Evolutionary conservation across 1,140 invertebrate genomes (phyloP).

Genomic region (Bombus sylvicola): DNA sequence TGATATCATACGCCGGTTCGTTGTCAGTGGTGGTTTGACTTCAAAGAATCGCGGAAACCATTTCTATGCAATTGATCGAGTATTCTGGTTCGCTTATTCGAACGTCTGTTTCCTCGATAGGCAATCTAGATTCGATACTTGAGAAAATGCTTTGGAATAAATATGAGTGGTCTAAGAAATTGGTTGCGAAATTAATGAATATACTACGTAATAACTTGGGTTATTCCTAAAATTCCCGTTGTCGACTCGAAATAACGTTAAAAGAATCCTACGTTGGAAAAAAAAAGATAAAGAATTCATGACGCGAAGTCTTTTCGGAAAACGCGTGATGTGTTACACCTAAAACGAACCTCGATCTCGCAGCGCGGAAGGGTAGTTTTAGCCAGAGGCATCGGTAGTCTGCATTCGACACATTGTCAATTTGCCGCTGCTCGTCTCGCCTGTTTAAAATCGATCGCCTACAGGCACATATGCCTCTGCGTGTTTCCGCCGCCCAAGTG

Average conservation of each 20-base stretch:
- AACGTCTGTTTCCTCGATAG: background rate
- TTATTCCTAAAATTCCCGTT: background rate
- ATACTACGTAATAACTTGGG: background rate
- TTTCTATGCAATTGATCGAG: background rate
- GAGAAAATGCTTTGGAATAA: background rate
- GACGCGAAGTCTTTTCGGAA: background rate
- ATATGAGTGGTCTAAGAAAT: background rate
- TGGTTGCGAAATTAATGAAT: accelerated
- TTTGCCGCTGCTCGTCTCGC: conserved; percentile 75
- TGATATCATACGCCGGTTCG: background rate
- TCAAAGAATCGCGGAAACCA: too few relatives aligned
- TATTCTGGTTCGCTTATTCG: background rate
- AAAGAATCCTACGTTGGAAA: too few relatives aligned
- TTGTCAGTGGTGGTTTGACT: background rate
- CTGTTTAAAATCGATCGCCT: conserved; percentile 79
- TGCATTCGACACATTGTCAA: conserved; percentile 82
- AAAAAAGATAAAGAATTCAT: background rate
- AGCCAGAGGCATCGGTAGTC: conserved; percentile 75
- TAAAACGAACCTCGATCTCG: conserved; percentile 53
- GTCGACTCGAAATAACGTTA: background rate
- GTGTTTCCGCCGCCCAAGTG: conserved; percentile 56
- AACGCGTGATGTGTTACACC: background rate
- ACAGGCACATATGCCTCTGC: conserved; percentile 68
- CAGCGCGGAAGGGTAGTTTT: conserved; percentile 72
- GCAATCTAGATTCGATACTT: background rate